Conservation (phyloP, 2,797 vertebrate species). For the Antennarius maculatus region DNA sequence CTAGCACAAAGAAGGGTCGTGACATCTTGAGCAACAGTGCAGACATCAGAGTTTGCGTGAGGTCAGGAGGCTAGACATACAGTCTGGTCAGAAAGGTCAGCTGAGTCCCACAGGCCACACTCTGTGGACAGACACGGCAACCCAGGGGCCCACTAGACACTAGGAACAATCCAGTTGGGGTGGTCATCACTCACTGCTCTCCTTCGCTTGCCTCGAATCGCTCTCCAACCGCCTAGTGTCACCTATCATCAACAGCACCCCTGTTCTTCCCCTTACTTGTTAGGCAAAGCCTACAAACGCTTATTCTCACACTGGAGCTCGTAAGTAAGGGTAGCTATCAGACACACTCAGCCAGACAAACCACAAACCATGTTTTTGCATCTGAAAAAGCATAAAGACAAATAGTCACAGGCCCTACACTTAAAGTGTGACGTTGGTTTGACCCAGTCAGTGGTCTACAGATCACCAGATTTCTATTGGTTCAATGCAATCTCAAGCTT, state of each 20-base stretch:
- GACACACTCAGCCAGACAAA: not conserved
- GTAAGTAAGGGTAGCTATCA: not conserved
- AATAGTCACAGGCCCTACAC: not conserved
- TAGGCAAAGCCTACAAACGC: not conserved
- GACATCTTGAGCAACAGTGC: slow-evolving; percentile 28
- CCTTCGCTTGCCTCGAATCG: slow-evolving; percentile 3
- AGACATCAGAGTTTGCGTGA: slow-evolving; percentile 23
- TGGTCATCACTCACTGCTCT: slow-evolving; percentile 10
- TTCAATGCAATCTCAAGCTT: not conserved
- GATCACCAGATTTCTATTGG: slow-evolving; percentile 7
- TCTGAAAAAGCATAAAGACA: not conserved
- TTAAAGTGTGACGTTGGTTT: not conserved
- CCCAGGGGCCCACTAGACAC: slow-evolving; percentile 20
- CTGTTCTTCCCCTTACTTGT: not conserved
- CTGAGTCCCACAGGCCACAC: slow-evolving; percentile 33
- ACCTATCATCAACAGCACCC: slow-evolving; percentile 1
- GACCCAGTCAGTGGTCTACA: slow-evolving; percentile 12
- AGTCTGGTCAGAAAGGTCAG: slow-evolving; percentile 56
- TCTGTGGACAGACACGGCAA: slow-evolving; percentile 34
- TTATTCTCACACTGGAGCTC: not conserved
- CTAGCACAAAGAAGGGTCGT: slow-evolving; percentile 3
- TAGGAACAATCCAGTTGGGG: slow-evolving; percentile 22
- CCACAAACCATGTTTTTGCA: not conserved
- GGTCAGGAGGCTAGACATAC: slow-evolving; percentile 61
- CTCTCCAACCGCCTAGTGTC: slow-evolving; percentile 3